Base-by-base conservation (phyloP, 2,888 invertebrate genomes). In the Argyresthia albistria region DNA sequence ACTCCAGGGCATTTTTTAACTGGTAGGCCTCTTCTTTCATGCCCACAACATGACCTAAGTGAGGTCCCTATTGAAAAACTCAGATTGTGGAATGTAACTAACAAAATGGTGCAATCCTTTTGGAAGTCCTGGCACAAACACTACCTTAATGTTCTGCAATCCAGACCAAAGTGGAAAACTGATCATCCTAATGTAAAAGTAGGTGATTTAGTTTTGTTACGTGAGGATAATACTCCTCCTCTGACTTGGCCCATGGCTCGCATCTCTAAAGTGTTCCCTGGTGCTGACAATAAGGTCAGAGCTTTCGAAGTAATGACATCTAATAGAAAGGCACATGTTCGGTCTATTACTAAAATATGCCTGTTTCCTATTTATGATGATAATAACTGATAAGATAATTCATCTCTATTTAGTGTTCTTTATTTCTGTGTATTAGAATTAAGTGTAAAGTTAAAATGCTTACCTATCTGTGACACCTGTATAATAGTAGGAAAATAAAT, bases 1-100 rank as follows among this genome's bases (percentile, higher is more conserved):
- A 65, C 63, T 2, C 67, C 65, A 42, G 64, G 60, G 2, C 69
- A 69, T 55, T 64, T 69, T 39, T 54, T 70, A 1, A 63, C 67
- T 48, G 68, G 45, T 14, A 16, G 15, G 1, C 45, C 45, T 16
- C 16, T 46, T 46, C 14, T 10, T 16, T 46, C 64, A 10, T 6
- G 62, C 4, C 59, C 64, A 1, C 59, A 68, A 11, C 56, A 58
- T 0, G 51, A 61, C 16, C 10, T 63, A 4, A 48, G 46, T 1
- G 47, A 58, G 10, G 4, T 54, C 6, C 51, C 56, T n/a, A 37
- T 35, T 1, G 59, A 57, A 48, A 54, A 54, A 4, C 50, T 61
- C 14, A 42, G 45, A 7, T 51, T 51, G 8, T 54, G 57, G 51
- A 48, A 46, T 14, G 47, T 57, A n/a, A 14, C 42, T 42, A 49